Evolutionary conservation across 2,113 vertebrate species (phyloP), one percentile per base, ranked within the genome.

Genomic region (Corythaeola cristata): DNA sequence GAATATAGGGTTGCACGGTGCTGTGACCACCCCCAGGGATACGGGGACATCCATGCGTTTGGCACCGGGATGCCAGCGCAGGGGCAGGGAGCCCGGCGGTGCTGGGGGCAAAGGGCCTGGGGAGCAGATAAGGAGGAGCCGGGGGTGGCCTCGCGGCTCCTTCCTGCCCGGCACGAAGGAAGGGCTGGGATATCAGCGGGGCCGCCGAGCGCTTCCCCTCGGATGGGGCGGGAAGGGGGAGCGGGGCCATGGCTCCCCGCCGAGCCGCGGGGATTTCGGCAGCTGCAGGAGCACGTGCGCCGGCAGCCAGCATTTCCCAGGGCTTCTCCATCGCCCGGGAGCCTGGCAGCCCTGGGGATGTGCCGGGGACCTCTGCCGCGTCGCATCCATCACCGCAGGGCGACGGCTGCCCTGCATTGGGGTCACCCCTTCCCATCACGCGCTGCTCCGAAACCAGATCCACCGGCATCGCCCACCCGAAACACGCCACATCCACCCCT

Each of bases 111-210:
- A 95, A 97, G 96, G 94, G 91, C 90, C 3, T n/a, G 21, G 45
- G 91, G 81, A 93, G 67, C 52, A 87, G 97, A 97, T 97, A 97
- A 97, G 64, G 88, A 81, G 68, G 52, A 94, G 83, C 85, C 23
- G 27, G 83, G 67, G 89, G 82, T 15, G 92, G 93, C 90, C 88
- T 72, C 74, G 37, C 85, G 87, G 90, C 92, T 97, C 93, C 89
- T 97, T 98, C 97, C 97, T 95, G 96, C 60, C 90, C 89, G 6
- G 47, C 94, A 77, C 30, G 93, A 96, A 96, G 97, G 97, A 98
- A 97, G 85, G 87, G 96, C 88, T 2, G 76, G 96, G 95, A 95
- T 97, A 97, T 97, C 97, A 96, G 96, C 15, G 13, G 82, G 93
- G 66, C 68, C 32, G 39, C 85, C 15, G 4, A 62, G 41, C 68